Evolutionary conservation across 2,797 vertebrate species (phyloP).

Genomic region (Esox masquinongy): DNA sequence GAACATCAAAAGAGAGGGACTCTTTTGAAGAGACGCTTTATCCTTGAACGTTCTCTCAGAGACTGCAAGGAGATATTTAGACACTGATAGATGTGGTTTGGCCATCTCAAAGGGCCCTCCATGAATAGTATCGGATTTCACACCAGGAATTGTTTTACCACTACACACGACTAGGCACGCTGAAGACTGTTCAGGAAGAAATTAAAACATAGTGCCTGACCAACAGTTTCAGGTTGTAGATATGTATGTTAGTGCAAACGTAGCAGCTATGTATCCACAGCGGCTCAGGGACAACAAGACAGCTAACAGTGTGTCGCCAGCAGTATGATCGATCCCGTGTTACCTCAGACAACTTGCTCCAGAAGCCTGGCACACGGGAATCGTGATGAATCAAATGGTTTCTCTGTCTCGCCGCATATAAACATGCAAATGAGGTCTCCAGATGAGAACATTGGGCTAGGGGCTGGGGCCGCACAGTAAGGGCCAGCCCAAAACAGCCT

Average conservation of each 20-base stretch:
- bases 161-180: conserved; percentile 33
- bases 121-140: conserved; percentile 67
- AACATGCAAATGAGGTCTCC: conserved; percentile 25
- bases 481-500: not conserved
- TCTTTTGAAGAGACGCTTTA: conserved; percentile 79
- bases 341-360: not conserved
- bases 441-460: not conserved
- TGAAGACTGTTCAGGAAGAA: not conserved
- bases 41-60: conserved; percentile 73
- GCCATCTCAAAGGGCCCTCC: conserved; percentile 72
- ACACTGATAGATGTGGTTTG: conserved; percentile 78
- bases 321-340: not conserved
- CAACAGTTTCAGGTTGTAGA: not conserved
- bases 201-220: not conserved
- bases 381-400: not conserved
- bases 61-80: conserved; percentile 76
- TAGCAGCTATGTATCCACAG: not conserved
- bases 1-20: conserved; percentile 74
- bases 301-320: not conserved
- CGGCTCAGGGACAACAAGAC: not conserved
- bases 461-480: not conserved
- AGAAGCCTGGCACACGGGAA: not conserved
- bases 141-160: conserved; percentile 34
- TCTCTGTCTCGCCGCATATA: conserved; percentile 3
- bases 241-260: not conserved